These are phyloP conservation scores for Hylia prasina DNA, from an alignment of 2,113 vertebrate genomes.

Conservation along the genomic window DNA sequence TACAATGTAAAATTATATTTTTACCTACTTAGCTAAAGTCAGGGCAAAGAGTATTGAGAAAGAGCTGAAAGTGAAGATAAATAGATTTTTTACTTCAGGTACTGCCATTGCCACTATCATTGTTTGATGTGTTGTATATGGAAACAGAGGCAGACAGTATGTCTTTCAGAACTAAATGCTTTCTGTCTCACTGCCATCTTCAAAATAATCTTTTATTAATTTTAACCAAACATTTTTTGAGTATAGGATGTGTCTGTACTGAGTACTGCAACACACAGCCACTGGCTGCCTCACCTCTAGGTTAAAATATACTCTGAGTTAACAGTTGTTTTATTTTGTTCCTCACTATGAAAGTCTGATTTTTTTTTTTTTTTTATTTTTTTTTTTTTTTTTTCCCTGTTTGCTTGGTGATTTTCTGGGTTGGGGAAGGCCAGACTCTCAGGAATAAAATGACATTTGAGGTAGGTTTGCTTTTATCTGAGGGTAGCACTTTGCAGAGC, in stretches of 20 bases:
- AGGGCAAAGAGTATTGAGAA: neutral
- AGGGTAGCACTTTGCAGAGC: neutral
- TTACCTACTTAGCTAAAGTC: neutral
- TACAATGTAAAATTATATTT: neutral
- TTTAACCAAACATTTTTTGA: neutral
- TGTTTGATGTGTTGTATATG: neutral
- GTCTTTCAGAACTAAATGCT: neutral
- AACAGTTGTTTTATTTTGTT: neutral
- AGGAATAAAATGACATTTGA: neutral
- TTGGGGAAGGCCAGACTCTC: neutral
- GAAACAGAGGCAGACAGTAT: neutral
- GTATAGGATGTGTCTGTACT: neutral
- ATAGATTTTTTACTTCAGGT: rapidly evolving
- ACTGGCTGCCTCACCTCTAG: neutral
- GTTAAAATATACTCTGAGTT: neutral
- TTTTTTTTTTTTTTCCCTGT: neutral
- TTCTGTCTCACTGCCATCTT: neutral
- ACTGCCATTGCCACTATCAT: neutral
- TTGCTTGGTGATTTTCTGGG: neutral
- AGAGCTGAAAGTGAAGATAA: neutral
- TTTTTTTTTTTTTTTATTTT: neutral
- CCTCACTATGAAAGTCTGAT: neutral
- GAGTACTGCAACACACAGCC: neutral
- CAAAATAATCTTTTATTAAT: neutral
- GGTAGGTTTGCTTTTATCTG: neutral